Evolutionary conservation across 2,113 vertebrate species (phyloP).

Genomic region (Pangasianodon hypophthalmus): DNA sequence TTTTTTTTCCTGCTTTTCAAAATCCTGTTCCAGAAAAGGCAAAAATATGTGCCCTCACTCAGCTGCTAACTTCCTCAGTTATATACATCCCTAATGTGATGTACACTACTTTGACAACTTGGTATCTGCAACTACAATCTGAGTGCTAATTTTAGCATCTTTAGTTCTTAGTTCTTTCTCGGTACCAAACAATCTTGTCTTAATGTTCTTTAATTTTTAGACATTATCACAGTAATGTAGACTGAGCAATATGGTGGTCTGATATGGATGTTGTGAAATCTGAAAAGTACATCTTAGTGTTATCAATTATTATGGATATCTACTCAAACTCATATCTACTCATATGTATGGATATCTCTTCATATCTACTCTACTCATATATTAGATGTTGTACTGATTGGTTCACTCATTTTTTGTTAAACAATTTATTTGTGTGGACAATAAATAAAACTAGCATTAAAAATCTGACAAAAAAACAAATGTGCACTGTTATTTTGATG

Average conservation of each 20-base stretch:
- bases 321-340: no score
- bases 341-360: no score
- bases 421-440: no score
- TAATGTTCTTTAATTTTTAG: not conserved
- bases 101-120: not conserved
- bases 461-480: no score
- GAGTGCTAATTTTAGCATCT: constrained; percentile 4
- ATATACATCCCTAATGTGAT: not conserved
- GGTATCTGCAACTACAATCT: not conserved
- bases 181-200: not conserved
- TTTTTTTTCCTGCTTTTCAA: constrained; percentile 1
- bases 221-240: not conserved
- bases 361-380: no score
- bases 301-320: no score
- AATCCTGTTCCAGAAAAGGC: constrained; percentile 9
- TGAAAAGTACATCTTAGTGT: not conserved
- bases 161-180: not conserved
- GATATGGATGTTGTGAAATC: not conserved
- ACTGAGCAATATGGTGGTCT: not conserved
- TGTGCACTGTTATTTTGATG: no score
- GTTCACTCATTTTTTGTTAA: not conserved
- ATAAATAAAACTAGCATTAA: no score
- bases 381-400: no score
- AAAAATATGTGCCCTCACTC: constrained; percentile 11
- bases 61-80: not conserved